These are phyloP conservation scores for Nothocercus nigrocapillus DNA, from an alignment of 2,113 vertebrate species.

Conservation along the genomic window DNA sequence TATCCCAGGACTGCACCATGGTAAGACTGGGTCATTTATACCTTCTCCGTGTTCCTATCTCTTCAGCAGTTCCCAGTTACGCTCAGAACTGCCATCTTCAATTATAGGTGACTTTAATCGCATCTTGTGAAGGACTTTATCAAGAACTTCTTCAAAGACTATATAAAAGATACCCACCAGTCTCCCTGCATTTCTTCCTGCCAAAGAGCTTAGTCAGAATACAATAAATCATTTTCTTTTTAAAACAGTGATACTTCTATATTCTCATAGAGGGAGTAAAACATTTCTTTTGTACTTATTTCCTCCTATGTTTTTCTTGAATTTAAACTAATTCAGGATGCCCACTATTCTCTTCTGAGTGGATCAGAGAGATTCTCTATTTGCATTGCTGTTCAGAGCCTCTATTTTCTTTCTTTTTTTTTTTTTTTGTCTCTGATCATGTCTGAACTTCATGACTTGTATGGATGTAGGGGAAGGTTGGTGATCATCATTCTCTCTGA, in stretches of 20 bases:
- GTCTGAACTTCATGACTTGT: neutral
- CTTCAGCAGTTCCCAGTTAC: neutral
- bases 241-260: neutral
- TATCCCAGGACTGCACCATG: neutral
- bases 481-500: neutral
- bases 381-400: neutral
- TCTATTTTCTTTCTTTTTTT: neutral
- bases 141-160: neutral
- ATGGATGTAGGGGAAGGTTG: neutral
- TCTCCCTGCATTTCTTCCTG: neutral
- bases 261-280: neutral
- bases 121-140: neutral
- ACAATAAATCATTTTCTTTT: neutral
- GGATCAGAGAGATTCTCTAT: neutral
- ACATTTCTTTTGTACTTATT: neutral
- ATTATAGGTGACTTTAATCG: neutral
- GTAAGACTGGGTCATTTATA: neutral
- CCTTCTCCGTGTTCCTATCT: neutral
- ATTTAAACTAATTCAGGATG: neutral
- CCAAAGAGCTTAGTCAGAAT: neutral
- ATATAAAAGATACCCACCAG: neutral
- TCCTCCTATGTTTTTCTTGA: neutral
- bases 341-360: neutral
- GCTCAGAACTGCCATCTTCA: neutral
- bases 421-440: neutral